Conservation (phyloP, 2,888 invertebrate genomes). For the Phyllotreta striolata region DNA sequence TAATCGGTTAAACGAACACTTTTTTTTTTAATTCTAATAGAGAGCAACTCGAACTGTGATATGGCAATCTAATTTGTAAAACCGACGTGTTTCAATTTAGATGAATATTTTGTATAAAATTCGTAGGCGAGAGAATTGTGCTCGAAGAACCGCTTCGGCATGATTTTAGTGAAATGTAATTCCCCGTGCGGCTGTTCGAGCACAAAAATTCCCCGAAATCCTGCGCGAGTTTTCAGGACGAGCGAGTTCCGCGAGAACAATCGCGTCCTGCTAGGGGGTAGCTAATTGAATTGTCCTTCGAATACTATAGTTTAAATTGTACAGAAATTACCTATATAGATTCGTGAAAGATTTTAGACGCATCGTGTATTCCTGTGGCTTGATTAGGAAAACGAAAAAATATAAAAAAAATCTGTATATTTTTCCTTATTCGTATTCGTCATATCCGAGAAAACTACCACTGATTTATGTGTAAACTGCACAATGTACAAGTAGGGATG, state of each 20-base stretch:
- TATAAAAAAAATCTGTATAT: constrained; percentile 49
- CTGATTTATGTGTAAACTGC: constrained; percentile 39
- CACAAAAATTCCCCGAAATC: neutral
- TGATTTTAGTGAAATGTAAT: no score
- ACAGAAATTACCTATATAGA: constrained; percentile 29
- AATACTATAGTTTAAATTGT: constrained; percentile 27
- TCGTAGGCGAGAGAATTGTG: constrained; percentile 8
- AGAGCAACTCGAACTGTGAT: constrained; percentile 49
- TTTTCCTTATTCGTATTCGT: constrained; percentile 42
- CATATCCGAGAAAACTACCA: constrained; percentile 40
- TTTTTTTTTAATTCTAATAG: constrained; percentile 12
- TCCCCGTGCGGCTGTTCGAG: constrained; percentile 1
- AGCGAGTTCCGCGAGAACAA: constrained; percentile 3
- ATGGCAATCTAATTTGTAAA: constrained; percentile 44
- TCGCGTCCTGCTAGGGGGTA: constrained; percentile 12
- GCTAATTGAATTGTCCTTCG: constrained; percentile 20
- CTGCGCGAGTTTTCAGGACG: neutral
- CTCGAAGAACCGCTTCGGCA: no score
- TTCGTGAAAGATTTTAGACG: constrained; percentile 36
- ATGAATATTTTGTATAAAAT: constrained; percentile 42
- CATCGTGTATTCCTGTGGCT: constrained; percentile 48
- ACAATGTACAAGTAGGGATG: constrained; percentile 24
- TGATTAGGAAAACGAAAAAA: constrained; percentile 24
- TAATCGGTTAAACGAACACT: neutral
- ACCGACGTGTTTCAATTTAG: constrained; percentile 48